These are phyloP conservation scores for Erpobdella octoculata DNA, from an alignment of 2,888 invertebrate genomes.

Conservation along the genomic window DNA sequence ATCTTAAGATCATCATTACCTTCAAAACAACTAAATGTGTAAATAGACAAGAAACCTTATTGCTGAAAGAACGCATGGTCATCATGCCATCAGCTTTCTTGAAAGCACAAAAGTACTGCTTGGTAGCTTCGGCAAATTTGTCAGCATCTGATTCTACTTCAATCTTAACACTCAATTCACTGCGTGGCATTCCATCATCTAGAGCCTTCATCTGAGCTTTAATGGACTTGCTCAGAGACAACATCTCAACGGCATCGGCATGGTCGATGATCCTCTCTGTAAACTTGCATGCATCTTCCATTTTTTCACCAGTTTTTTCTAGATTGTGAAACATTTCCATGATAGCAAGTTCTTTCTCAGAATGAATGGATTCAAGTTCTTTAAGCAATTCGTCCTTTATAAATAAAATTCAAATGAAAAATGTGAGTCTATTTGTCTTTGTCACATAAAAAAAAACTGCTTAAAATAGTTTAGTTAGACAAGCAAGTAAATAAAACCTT, in stretches of 20 bases:
- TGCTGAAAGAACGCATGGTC: not conserved
- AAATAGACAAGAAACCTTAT: not conserved
- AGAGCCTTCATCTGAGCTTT: slow-evolving; percentile 69
- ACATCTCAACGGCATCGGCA: slow-evolving; percentile 71
- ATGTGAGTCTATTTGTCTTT: no score
- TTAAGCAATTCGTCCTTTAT: slow-evolving; percentile 61
- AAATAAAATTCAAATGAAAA: not conserved
- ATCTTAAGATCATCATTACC: not conserved
- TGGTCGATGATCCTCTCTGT: slow-evolving; percentile 71
- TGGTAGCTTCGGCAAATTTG: slow-evolving; percentile 66
- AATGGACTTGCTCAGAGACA: slow-evolving; percentile 72
- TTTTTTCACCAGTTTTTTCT: slow-evolving; percentile 73
- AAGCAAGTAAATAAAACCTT: no score
- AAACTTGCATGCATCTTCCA: slow-evolving; percentile 79
- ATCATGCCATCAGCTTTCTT: slow-evolving; percentile 19
- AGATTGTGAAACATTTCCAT: slow-evolving; percentile 76
- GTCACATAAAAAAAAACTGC: not conserved
- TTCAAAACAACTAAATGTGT: not conserved
- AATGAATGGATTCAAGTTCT: slow-evolving; percentile 58
- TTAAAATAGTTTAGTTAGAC: not conserved
- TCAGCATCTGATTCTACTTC: slow-evolving; percentile 69
- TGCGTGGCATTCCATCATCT: slow-evolving; percentile 72
- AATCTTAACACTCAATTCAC: slow-evolving; percentile 65
- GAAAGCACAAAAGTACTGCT: slow-evolving; percentile 50
- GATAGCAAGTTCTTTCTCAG: slow-evolving; percentile 74